Base-by-base conservation (phyloP, 1,140 invertebrate species). In the Reticulitermes speratus region DNA sequence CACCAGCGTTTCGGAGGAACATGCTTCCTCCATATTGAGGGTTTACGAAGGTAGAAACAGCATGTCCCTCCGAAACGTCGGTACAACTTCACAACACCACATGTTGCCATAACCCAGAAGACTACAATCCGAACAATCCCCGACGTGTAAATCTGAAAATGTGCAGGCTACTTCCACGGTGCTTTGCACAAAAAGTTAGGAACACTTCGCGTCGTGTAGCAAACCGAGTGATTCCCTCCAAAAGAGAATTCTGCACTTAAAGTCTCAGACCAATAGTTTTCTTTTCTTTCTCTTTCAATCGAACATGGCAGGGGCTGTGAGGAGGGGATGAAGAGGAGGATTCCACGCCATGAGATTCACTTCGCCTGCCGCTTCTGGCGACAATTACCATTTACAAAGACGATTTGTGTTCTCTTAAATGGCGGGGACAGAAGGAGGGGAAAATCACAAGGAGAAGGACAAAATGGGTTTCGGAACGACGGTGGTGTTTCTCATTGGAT, bases 321-420 rank as follows among this genome's bases (percentile, higher is more conserved):
- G 44, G 45, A 21, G 38, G n/a, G 81, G n/a, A 25, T 32, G n/a
- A 21, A 21, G 52, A 16, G 38, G 38, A 32, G 32, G 45, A 45
- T 84, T 84, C 83, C 83, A 85, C 52, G 75, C 85, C 85, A 85
- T 75, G 86, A 83, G 86, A 86, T 86, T 86, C 86, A 86, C 86
- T 86, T 86, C 82, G 82, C 86, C 86, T 85, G 86, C 86, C 82
- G 82, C 82, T 84, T 59, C 32, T 45, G 86, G 86, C 83, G 86
- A 86, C 86, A 86, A 86, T 86, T 88, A 87, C 86, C 87, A 86
- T 87, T 87, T 87, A 86, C 87, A 87, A 87, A 87, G 87, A 87
- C 86, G 85, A 87, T 87, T 86, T 85, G 85, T 83, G 86, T 82
- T 65, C 44, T 81, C 86, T 81, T 84, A 87, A 88, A 84, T 52